These are phyloP conservation scores for Alcis repandata DNA, from an alignment of 2,888 invertebrate genomes.

Conservation along the genomic window DNA sequence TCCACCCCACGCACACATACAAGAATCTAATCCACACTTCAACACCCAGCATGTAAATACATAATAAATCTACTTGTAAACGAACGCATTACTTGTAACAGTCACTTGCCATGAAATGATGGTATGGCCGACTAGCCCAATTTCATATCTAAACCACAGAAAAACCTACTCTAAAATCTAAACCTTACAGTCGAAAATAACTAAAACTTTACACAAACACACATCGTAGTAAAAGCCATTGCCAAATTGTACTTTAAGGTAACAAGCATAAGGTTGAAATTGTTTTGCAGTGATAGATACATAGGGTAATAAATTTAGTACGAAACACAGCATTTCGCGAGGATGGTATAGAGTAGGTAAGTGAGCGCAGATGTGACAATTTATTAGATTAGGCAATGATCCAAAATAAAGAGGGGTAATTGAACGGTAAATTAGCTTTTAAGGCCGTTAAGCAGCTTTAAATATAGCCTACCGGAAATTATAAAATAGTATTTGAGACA, in stretches of 20 bases:
- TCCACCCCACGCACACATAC: slow-evolving; percentile 12
- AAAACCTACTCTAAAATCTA: neutral
- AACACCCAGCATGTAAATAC: slow-evolving; percentile 48
- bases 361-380: slow-evolving; percentile 35
- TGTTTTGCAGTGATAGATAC: slow-evolving; percentile 40
- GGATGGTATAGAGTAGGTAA: slow-evolving; percentile 47
- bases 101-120: slow-evolving; percentile 55
- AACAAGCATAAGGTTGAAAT: slow-evolving; percentile 23
- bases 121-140: slow-evolving; percentile 48
- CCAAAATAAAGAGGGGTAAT: slow-evolving; percentile 8
- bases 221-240: neutral
- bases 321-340: slow-evolving; percentile 61
- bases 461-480: no score
- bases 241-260: neutral
- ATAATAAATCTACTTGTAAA: slow-evolving; percentile 55
- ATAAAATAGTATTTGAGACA: no score
- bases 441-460: no score
- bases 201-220: neutral
- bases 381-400: slow-evolving; percentile 15
- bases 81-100: slow-evolving; percentile 57
- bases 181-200: neutral
- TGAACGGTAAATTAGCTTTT: neutral
- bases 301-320: slow-evolving; percentile 66
- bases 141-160: slow-evolving; percentile 29
- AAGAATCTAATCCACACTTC: slow-evolving; percentile 35